Evolutionary conservation across 2,797 vertebrate genomes (phyloP), one percentile per base, ranked within the genome.

Genomic region (Erethizon dorsatum): DNA sequence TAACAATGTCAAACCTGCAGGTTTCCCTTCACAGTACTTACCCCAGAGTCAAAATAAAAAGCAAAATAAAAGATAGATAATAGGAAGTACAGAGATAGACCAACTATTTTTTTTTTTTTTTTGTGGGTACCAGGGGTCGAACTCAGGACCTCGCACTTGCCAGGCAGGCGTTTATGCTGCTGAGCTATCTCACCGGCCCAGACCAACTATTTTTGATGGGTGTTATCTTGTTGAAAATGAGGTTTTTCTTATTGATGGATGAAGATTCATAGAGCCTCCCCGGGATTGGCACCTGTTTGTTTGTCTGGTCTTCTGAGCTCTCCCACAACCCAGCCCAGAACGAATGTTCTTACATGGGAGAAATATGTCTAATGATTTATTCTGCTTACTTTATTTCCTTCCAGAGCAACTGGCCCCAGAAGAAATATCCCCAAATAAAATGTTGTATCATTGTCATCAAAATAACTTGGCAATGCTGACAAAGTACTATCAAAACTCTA

Each of bases 401-500:
- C 63, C 24, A 67, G 26, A 37, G 63, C 69, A 63, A 85, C 26
- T 87, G 65, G 41, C 14, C 37, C 17, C 59, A 79, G 50, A 93
- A 96, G 89, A 94, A 96, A 82, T 61, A 85, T 18, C 45, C 59
- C 56, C n/a, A 89, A 85, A 83, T 88, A 96, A 80, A 78, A 75
- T 73, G 18, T 91, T 67, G 41, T 24, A 33, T 94, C 41, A 56
- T 84, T 85, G 88, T 92, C 87, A 88, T 87, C 45, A 88, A 82
- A 92, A 50, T 93, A 82, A 79, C 67, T 93, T 88, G 79, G 45
- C 82, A 83, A 50, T 88, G 61, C 90, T 88, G 91, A 92, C 22
- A 37, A 77, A 96, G 63, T 67, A 57, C 87, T 79, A 97, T 78
- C 84, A 94, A 82, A 97, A 96, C 67, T 83, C 33, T 52, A 54